Base-by-base conservation (phyloP, 1,140 invertebrate genomes). In the Ridgeia piscesae region DNA sequence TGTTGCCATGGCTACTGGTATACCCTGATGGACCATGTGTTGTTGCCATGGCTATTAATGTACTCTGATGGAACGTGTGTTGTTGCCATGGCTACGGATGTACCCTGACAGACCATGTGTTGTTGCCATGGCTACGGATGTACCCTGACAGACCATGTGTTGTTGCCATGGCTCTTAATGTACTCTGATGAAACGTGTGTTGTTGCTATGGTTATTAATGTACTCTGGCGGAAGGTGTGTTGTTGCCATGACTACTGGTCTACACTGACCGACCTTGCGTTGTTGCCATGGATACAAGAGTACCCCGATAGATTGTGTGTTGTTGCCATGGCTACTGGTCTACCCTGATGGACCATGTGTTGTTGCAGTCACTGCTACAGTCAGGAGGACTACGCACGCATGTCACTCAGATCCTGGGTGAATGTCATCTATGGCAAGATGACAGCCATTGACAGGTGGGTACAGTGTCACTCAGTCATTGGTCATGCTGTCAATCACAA, bases 341-440 rank as follows among this genome's bases (percentile, higher is more conserved):
- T 8, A 17, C 14, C 27, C 58, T 77, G 17, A 77, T 31, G 27
- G 58, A 77, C 58, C 27, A 17, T 77, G 17, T 77, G 58, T 77
- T 77, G 27, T 77, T 94, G 11, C 93, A 95, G 94, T 91, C 94
- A 94, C 93, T 95, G 95, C 93, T 96, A 95, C 93, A 94, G 90
- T 58, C 94, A 95, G 50, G 94, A 95, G 34, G 94, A 95, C 17
- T 95, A 94, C 93, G 94, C 95, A 33, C 94, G 94, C 89, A 94
- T 94, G 35, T 94, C 95, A 27, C 93, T 96, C 42, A 92, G 95
- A 34, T 95, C 95, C 27, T 96, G 94, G 94, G 94, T 96, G 33
- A 96, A 95, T 93, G 94, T 96, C 35, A 95, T 96, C 33, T 95
- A 95, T 93, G 95, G 96, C 8, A 95, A 95, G 93, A 95, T 96